Percentiles rank a stretch among this genome's conserved stretches.
Evolutionary conservation across 2,113 vertebrate species (phyloP).

Genomic region (Pelusios castaneus): DNA sequence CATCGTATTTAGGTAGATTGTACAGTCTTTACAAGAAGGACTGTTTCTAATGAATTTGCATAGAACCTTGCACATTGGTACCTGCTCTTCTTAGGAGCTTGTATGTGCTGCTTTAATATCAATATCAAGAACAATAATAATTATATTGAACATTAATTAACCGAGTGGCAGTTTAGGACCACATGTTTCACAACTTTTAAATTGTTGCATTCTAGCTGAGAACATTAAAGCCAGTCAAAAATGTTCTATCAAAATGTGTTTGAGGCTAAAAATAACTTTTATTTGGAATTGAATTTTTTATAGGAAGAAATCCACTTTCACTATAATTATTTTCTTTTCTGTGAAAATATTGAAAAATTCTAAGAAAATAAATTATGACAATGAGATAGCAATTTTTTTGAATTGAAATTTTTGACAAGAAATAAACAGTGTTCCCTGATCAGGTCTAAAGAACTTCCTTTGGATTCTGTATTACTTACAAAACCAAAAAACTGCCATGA

Average conservation of each 20-base stretch:
- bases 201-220: neutral
- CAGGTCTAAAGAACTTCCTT: neutral
- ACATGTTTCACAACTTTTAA: neutral
- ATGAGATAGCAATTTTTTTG: neutral
- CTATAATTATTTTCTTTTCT: neutral
- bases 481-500: neutral
- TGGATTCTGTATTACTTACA: neutral
- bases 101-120: neutral
- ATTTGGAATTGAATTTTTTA: neutral
- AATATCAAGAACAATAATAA: neutral
- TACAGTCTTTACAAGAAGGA: neutral
- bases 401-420: neutral
- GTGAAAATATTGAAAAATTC: neutral
- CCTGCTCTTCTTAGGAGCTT: neutral
- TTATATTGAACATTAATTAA: neutral
- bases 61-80: neutral
- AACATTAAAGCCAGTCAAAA: neutral
- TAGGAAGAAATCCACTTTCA: neutral
- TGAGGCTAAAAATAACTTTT: neutral
- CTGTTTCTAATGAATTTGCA: neutral
- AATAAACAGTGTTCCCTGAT: neutral
- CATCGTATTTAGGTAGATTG: neutral
- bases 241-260: neutral
- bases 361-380: neutral
- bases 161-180: neutral